Evolutionary conservation across 2,797 vertebrate species (phyloP), one percentile per base, ranked within the genome.

Genomic region (Myotis vivesi): DNA sequence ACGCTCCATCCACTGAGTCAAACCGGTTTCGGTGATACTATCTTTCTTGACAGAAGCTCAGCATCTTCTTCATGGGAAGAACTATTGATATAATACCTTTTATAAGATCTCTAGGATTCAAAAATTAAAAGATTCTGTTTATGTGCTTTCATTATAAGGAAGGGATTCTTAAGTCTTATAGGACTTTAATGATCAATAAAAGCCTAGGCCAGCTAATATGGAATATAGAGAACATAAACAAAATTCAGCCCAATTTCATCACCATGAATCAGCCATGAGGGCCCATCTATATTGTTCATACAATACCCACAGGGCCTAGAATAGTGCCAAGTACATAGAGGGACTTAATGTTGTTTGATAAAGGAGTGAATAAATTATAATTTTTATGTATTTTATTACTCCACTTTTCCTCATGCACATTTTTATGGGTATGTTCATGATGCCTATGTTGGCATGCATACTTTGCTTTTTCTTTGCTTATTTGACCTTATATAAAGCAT

Each of bases 131-230:
- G 8, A 15, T 53, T 89, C 9, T 53, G 51, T 49, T 92, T 23
- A 13, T 41, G 5, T 87, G 12, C 5, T 76, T 89, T 94, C 38
- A 62, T 13, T 68, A 6, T 66, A 95, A 91, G 10, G 5, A 84
- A 75, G 6, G 13, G 1, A 6, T 91, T 85, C 38, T 66, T 86
- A 68, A 77, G 13, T 19, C 68, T 91, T 49, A 12, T 4, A 49
- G 25, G 17, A 80, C 71, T 92, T 83, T 85, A 93, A 46, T 82
- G 59, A 73, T 83, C 53, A 88, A 36, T 17, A 20, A 87, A 86
- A 64, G 19, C 19, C 5, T 49, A 86, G 22, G 72, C 33, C 71
- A 92, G 44, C 28, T 49, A 87, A 57, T 46, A 8, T 86, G 5
- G 17, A 23, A 64, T 80, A 41, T 36, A 76, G n/a, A 95, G 41